Percentiles rank a stretch among this genome's conserved stretches.
Evolutionary conservation across 1,140 invertebrate species (phyloP).

Genomic region (Macrotrachela quadricornifera): DNA sequence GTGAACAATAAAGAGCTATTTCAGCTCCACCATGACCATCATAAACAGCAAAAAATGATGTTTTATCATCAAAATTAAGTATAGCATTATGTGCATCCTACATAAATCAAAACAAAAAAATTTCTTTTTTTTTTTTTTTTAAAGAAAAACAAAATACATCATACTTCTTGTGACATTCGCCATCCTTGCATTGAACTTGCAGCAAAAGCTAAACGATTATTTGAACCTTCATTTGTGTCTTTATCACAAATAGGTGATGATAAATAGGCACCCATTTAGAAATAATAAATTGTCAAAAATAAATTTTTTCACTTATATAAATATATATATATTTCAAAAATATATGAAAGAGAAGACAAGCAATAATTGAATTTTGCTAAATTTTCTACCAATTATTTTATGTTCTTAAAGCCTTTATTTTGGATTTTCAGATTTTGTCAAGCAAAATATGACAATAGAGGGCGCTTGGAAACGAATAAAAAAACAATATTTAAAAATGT

Average conservation of each 20-base stretch:
- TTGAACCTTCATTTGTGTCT: slow-evolving; percentile 51
- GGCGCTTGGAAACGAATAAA: too few species aligned
- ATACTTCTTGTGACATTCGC: slow-evolving; percentile 80
- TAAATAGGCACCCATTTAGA: slow-evolving; percentile 70
- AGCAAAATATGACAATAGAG: too few species aligned
- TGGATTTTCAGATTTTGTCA: too few species aligned
- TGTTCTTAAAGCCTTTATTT: too few species aligned
- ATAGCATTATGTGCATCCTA: slow-evolving; percentile 93
- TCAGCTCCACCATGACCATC: slow-evolving; percentile 86
- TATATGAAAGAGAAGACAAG: too few species aligned
- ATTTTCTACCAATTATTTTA: too few species aligned
- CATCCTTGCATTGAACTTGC: slow-evolving; percentile 93
- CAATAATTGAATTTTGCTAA: too few species aligned
- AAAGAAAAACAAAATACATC: background rate
- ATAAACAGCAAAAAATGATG: slow-evolving; percentile 79
- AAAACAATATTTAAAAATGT: too few species aligned
- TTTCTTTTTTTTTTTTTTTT: slow-evolving; percentile 2
- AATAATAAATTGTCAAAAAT: too few species aligned
- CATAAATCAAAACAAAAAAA: slow-evolving; percentile 43
- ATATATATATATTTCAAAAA: too few species aligned
- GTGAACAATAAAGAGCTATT: slow-evolving; percentile 69
- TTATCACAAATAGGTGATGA: slow-evolving; percentile 67
- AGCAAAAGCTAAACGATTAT: slow-evolving; percentile 48
- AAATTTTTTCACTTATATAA: too few species aligned
- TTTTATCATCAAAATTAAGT: slow-evolving; percentile 54